Evolutionary conservation across 2,113 vertebrate species (phyloP).

Genomic region (Neogobius melanostomus): DNA sequence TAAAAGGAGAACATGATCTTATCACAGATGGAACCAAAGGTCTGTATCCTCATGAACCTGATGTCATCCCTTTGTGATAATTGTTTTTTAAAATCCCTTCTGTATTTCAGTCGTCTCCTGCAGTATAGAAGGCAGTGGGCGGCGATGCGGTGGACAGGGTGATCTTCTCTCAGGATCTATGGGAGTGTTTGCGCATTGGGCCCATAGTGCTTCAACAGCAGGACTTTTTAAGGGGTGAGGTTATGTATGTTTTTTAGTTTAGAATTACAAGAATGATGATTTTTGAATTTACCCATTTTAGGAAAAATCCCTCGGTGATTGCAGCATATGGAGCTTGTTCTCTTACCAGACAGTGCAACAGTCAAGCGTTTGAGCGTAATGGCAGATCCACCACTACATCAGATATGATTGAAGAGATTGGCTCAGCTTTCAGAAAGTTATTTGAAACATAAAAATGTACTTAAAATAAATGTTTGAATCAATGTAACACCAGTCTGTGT

Average conservation of each 20-base stretch:
- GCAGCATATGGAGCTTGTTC: slow-evolving; percentile 90
- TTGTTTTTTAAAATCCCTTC: neutral
- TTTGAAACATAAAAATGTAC: slow-evolving; percentile 84
- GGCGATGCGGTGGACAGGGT: slow-evolving; percentile 94
- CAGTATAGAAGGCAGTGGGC: slow-evolving; percentile 85
- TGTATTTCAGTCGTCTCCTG: slow-evolving; percentile 83
- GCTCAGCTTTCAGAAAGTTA: slow-evolving; percentile 87
- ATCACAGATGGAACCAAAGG: slow-evolving; percentile 91
- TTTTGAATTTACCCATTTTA: slow-evolving; percentile 25
- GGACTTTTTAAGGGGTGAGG: slow-evolving; percentile 83
- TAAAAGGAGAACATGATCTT: slow-evolving; percentile 91
- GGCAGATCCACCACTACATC: slow-evolving; percentile 90
- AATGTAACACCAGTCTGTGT: neutral
- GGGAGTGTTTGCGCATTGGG: slow-evolving; percentile 92
- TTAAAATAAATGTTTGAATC: neutral
- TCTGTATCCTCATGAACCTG: slow-evolving; percentile 61
- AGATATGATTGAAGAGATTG: slow-evolving; percentile 93
- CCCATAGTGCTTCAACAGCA: slow-evolving; percentile 79
- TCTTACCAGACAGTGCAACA: slow-evolving; percentile 89
- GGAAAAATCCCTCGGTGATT: slow-evolving; percentile 85
- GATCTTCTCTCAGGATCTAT: slow-evolving; percentile 92
- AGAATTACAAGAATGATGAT: neutral
- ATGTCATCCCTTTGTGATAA: neutral
- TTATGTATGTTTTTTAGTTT: neutral
- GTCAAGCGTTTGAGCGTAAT: slow-evolving; percentile 88